These are phyloP conservation scores for Emys orbicularis DNA, from an alignment of 2,797 vertebrate species.

Conservation along the genomic window DNA sequence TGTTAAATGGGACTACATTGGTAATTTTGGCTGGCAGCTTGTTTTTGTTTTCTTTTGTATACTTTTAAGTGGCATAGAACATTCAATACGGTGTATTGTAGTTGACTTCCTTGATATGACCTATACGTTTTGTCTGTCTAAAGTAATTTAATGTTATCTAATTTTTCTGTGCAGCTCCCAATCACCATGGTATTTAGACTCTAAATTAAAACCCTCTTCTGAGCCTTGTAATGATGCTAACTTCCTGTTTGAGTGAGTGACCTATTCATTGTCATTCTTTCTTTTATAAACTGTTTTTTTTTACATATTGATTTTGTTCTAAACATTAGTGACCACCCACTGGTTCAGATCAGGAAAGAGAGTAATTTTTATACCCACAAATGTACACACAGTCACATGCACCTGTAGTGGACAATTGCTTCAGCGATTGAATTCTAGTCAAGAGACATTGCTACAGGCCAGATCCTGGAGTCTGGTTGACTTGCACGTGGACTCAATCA, in stretches of 20 bases:
- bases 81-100: conserved; percentile 7
- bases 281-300: conserved; percentile 65
- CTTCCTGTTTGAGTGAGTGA: conserved; percentile 55
- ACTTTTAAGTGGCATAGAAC: conserved; percentile 32
- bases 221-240: conserved; percentile 26
- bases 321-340: conserved; percentile 57
- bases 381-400: conserved; percentile 25
- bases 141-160: conserved; percentile 64
- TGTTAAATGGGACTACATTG: conserved; percentile 67
- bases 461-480: neutral
- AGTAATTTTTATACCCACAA: conserved; percentile 53
- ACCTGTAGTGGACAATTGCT: neutral
- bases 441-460: fast-evolving
- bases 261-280: conserved; percentile 54
- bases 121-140: conserved; percentile 8
- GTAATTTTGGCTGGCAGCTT: conserved; percentile 68
- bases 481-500: neutral
- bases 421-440: neutral
- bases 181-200: conserved; percentile 55
- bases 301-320: conserved; percentile 68
- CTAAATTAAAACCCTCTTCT: conserved; percentile 54
- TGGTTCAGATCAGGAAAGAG: conserved; percentile 24
- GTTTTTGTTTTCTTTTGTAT: conserved; percentile 46
- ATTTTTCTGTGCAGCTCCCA: conserved; percentile 47
- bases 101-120: conserved; percentile 53